Evolutionary conservation across 2,797 vertebrate genomes (phyloP).

Genomic region (Discoglossus pictus): DNA sequence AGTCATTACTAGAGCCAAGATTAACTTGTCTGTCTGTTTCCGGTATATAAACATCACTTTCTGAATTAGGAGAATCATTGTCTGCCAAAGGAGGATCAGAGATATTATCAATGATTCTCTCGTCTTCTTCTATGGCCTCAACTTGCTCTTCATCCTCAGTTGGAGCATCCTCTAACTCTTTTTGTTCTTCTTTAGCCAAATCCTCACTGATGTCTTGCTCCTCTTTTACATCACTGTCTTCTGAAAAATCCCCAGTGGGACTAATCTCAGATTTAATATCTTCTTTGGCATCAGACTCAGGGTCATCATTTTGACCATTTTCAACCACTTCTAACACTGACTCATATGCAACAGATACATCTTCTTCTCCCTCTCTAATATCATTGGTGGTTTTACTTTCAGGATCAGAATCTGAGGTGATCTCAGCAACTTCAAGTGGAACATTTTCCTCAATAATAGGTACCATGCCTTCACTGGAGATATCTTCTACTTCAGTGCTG

Average conservation of each 20-base stretch:
- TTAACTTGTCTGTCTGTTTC: not conserved
- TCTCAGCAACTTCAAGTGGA: not conserved
- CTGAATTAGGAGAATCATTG: not conserved
- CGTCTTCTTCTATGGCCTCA: not conserved
- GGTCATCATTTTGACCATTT: no score
- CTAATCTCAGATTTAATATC: not conserved
- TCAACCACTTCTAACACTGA: no score
- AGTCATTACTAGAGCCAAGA: not conserved
- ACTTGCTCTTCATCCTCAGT: not conserved
- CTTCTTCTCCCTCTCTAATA: not conserved
- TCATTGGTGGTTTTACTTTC: not conserved
- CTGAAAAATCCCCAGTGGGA: not conserved
- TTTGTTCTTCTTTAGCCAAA: not conserved
- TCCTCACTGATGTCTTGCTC: not conserved
- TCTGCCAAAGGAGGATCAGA: not conserved
- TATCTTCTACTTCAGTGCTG: not conserved
- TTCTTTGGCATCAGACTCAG: not conserved
- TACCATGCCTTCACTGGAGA: constrained; percentile 2
- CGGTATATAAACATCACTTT: not conserved
- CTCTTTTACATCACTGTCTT: not conserved
- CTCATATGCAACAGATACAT: no score
- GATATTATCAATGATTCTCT: not conserved
- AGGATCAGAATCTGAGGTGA: not conserved
- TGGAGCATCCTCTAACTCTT: not conserved
- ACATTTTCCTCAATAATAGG: not conserved